Percentiles rank a stretch among this genome's conserved stretches.
phyloP scores from a whole-genome alignment of 92 coral and sea anemone species.

The Zoanthus sansibaricus region DNA sequence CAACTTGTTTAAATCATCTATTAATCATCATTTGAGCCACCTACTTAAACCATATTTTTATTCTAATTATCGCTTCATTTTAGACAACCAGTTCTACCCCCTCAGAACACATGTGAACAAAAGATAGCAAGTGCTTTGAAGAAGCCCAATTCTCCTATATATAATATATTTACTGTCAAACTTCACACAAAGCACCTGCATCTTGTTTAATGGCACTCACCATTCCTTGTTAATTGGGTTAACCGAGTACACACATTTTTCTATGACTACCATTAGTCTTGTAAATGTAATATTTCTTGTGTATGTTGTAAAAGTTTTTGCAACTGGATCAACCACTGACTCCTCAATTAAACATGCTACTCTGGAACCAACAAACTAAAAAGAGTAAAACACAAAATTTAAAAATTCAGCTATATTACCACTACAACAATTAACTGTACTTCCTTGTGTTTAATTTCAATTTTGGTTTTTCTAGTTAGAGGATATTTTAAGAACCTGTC shows the following conservation, averaged over 20 bases:
- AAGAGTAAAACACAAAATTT: background rate
- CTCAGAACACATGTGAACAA: too few species aligned
- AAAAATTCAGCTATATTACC: background rate
- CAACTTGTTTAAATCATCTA: too few species aligned
- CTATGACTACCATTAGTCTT: slow-evolving; percentile 92
- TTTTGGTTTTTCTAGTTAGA: too few species aligned
- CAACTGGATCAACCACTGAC: slow-evolving; percentile 87
- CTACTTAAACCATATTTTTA: too few species aligned
- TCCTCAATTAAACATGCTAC: slow-evolving; percentile 95
- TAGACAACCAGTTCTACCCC: too few species aligned
- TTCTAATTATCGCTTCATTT: too few species aligned
- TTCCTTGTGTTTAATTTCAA: too few species aligned
- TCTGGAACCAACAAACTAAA: slow-evolving; percentile 81
- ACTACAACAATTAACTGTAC: background rate
- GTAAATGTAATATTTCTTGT: slow-evolving; percentile 90
- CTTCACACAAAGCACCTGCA: background rate
- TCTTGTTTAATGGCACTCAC: slow-evolving; percentile 49
- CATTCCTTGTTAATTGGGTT: slow-evolving; percentile 88
- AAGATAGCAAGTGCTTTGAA: too few species aligned
- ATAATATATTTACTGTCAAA: too few species aligned
- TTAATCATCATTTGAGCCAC: too few species aligned
- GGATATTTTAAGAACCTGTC: too few species aligned
- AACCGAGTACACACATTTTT: slow-evolving; percentile 92
- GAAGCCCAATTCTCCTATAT: too few species aligned
- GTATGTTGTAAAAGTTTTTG: slow-evolving; percentile 88